Percentiles rank a stretch among this genome's conserved stretches.
These are phyloP conservation scores for Cliona cf. orientalis DNA, from an alignment of 37 sponge, comb jelly and placozoan genomes.

Conservation along the genomic window DNA sequence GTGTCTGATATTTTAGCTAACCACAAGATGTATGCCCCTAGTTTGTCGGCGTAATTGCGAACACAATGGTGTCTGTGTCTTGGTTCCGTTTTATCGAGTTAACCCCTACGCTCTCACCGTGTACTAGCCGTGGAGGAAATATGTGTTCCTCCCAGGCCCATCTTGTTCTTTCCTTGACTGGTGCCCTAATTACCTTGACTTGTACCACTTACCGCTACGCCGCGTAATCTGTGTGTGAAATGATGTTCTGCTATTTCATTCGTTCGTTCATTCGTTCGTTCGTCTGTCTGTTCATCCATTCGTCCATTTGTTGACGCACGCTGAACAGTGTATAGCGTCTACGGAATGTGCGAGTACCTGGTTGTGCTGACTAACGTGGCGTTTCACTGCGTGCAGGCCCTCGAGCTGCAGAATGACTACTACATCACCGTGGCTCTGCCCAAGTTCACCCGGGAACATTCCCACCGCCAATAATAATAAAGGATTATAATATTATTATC, in stretches of 20 bases:
- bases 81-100: too few relatives aligned
- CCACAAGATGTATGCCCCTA: too few relatives aligned
- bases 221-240: neutral
- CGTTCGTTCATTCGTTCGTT: neutral
- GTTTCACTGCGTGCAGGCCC: slow-evolving; percentile 42
- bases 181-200: neutral
- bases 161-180: neutral
- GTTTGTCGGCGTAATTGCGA: too few relatives aligned
- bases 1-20: too few relatives aligned
- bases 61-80: too few relatives aligned
- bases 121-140: too few relatives aligned
- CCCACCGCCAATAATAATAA: too few relatives aligned
- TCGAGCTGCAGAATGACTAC: slow-evolving; percentile 41
- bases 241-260: neutral
- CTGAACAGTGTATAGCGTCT: slow-evolving; percentile 73
- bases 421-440: slow-evolving; percentile 50
- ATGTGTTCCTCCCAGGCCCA: too few relatives aligned
- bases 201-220: neutral
- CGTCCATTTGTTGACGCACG: too few relatives aligned
- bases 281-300: slow-evolving; percentile 3
- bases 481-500: neutral
- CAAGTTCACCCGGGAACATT: too few relatives aligned
- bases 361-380: slow-evolving; percentile 64
- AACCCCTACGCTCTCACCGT: too few relatives aligned
- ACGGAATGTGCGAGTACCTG: slow-evolving; percentile 53